Evolutionary conservation across 2,888 invertebrate species (phyloP), one percentile per base, ranked within the genome.

Genomic region (Stenurella melanura): DNA sequence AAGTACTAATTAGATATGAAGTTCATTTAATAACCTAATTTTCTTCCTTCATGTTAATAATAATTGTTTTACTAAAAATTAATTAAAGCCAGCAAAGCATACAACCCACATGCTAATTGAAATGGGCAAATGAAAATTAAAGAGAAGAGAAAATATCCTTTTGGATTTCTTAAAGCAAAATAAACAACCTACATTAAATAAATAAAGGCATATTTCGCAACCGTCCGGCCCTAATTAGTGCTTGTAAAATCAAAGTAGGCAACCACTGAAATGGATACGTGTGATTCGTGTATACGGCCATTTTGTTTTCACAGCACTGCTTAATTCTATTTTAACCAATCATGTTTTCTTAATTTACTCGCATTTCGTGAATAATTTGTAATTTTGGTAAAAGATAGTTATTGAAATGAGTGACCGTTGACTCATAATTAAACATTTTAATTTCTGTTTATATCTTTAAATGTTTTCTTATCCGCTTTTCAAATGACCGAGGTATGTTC

Each of bases 1-100:
- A 67, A 38, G 50, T 67, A 18, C 72, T 72, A 72, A 72, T 72
- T 72, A 72, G 72, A 54, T 26, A 21, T 26, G 66, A 58, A 73
- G 38, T 73, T 66, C 60, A 67, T 73, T 73, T 73, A 58, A 73
- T 73, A 58, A 57, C 73, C 50, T 30, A 73, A 73, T 64, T 63
- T 56, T 64, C 56, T 64, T 64, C 56, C 57, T 73, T 42, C 42
- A 9, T 21, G 50, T 64, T 73, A 30, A 60, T 42, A n/a, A 38
- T 67, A 72, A 72, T 72, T 74, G 64, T 75, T 75, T 70, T 70
- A 70, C 56, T 68, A 70, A 75, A 75, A 70, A 75, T 70, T 75
- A 75, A 75, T 75, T 75, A 75, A 70, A 70, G 11, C 64, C 61
- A 38, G 57, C 57, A 56, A 74, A 70, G 71, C 70, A 19, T 56